Evolutionary conservation across 2,888 invertebrate genomes (phyloP).

Genomic region (Caenorhabditis japonica): DNA sequence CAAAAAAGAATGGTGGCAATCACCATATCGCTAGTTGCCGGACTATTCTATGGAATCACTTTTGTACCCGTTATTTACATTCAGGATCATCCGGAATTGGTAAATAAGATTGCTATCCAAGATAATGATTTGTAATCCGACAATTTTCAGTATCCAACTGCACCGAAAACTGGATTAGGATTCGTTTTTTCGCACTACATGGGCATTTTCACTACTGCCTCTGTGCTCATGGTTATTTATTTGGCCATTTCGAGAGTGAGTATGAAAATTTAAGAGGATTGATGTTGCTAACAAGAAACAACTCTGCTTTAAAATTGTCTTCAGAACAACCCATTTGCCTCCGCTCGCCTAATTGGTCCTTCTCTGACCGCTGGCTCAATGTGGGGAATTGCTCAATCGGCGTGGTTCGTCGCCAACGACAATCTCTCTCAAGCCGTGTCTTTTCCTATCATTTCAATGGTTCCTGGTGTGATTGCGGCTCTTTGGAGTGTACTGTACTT

Average conservation of each 20-base stretch:
- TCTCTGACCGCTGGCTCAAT: conserved; percentile 78
- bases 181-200: conserved; percentile 79
- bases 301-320: neutral
- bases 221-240: conserved; percentile 76
- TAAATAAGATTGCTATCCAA: conserved; percentile 13
- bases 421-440: conserved; percentile 78
- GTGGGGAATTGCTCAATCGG: conserved; percentile 79
- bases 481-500: conserved; percentile 80
- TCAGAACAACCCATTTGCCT: conserved; percentile 78
- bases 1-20: conserved; percentile 71
- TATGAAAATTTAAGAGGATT: neutral
- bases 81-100: conserved; percentile 75
- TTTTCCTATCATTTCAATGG: conserved; percentile 79
- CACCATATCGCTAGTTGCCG: conserved; percentile 78
- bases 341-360: conserved; percentile 68
- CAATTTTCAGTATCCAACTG: conserved; percentile 61
- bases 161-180: conserved; percentile 69
- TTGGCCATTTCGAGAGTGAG: conserved; percentile 27
- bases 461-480: conserved; percentile 78
- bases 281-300: neutral
- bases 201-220: conserved; percentile 78
- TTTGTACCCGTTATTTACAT: conserved; percentile 80
- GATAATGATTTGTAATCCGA: neutral
- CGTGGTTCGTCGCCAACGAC: conserved; percentile 80
- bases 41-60: conserved; percentile 79